A percentile compares a stretch with the other conserved stretches of the same genome.
Conservation (phyloP, 2,888 invertebrate species). For the Drosophila fungiperda region DNA sequence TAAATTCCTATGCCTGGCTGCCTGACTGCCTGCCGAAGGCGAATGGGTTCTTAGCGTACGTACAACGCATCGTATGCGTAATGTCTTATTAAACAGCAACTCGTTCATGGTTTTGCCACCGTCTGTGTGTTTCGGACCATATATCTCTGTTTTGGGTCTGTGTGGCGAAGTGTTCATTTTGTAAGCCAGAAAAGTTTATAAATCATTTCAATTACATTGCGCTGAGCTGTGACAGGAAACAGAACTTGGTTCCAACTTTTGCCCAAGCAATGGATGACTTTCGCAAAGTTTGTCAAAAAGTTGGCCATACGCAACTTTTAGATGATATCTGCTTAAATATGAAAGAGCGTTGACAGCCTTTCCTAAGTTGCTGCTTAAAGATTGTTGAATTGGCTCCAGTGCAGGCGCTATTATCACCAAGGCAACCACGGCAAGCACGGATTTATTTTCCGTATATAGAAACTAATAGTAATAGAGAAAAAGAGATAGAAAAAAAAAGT, state of each 20-base stretch:
- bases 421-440: not conserved
- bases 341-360: slow-evolving; percentile 48
- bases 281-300: slow-evolving; percentile 51
- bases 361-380: slow-evolving; percentile 39
- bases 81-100: slow-evolving; percentile 50
- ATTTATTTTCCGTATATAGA: slow-evolving; percentile 1
- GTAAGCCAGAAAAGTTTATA: slow-evolving; percentile 70
- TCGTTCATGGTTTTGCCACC: slow-evolving; percentile 1
- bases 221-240: slow-evolving; percentile 73
- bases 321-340: slow-evolving; percentile 45
- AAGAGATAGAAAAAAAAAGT: slow-evolving; percentile 7
- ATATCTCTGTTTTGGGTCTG: slow-evolving; percentile 20
- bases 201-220: slow-evolving; percentile 78
- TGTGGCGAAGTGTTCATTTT: slow-evolving; percentile 51
- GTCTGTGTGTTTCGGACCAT: slow-evolving; percentile 1
- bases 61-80: slow-evolving; percentile 67
- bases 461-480: not conserved
- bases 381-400: slow-evolving; percentile 26
- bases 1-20: slow-evolving; percentile 7
- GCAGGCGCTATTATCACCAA: not conserved
- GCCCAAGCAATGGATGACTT: slow-evolving; percentile 40
- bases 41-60: slow-evolving; percentile 29
- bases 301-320: slow-evolving; percentile 24
- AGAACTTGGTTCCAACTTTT: slow-evolving; percentile 54
- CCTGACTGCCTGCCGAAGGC: not conserved